Evolutionary conservation across 2,113 vertebrate genomes (phyloP).

Genomic region (Coryphaenoides rupestris): DNA sequence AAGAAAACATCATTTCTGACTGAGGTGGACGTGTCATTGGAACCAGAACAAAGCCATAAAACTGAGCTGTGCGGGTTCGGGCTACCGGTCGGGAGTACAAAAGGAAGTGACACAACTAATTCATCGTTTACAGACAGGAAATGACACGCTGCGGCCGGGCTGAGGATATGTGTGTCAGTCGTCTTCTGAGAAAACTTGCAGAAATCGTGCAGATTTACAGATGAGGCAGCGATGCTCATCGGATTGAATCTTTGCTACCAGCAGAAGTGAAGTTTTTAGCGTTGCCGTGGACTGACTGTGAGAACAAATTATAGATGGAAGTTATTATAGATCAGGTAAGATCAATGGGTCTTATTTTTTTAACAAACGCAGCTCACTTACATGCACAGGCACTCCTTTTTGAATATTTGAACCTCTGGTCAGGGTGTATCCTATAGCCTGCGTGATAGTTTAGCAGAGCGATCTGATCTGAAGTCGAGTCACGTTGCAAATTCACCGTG

Average conservation of each 20-base stretch:
- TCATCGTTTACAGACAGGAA: conserved; percentile 61
- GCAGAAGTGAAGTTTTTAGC: no score
- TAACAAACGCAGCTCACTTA: no score
- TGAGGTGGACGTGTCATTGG: conserved; percentile 35
- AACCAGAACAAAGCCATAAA: conserved; percentile 28
- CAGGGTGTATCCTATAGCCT: no score
- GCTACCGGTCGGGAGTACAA: conserved; percentile 56
- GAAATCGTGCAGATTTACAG: not conserved
- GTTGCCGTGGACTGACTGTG: no score
- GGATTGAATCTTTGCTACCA: no score
- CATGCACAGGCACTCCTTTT: no score
- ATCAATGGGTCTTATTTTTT: no score
- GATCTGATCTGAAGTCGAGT: conserved; percentile 20
- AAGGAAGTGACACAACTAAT: conserved; percentile 66
- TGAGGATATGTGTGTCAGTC: conserved; percentile 35
- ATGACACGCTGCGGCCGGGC: conserved; percentile 65
- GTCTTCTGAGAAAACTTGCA: not conserved
- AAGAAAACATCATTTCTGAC: conserved; percentile 22
- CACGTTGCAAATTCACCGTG: conserved; percentile 26
- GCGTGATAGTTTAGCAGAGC: not conserved
- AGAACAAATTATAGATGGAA: no score
- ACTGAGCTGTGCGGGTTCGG: conserved; percentile 40
- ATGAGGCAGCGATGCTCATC: no score
- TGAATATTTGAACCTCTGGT: no score
- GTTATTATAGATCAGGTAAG: no score